These are phyloP conservation scores for Drosophila ananassae DNA, from an alignment of 1,140 invertebrate species.

Conservation along the genomic window DNA sequence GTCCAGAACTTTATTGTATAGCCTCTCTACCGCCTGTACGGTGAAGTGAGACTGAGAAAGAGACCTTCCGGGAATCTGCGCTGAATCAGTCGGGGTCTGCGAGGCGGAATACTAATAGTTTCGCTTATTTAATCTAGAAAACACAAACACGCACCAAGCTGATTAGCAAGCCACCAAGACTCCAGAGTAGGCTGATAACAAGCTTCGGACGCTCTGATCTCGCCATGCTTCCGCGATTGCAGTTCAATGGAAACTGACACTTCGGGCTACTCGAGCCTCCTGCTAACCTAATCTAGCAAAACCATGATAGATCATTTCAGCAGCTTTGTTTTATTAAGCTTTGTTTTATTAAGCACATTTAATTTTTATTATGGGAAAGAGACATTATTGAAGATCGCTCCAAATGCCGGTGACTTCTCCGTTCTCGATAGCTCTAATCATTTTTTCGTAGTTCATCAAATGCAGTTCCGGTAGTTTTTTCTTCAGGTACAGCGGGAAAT, in stretches of 20 bases:
- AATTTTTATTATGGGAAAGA: background rate
- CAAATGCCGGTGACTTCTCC: conserved; percentile 34
- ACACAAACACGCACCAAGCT: conserved; percentile 22
- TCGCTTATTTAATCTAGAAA: conserved; percentile 8
- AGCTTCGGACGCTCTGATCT: conserved; percentile 15
- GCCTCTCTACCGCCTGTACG: conserved; percentile 43
- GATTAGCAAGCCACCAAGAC: conserved; percentile 22
- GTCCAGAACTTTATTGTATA: conserved; percentile 54
- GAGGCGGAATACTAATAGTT: conserved; percentile 19
- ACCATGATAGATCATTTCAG: conserved; percentile 11
- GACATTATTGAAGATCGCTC: no score
- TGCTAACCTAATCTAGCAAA: background rate
- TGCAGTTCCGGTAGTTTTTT: conserved; percentile 45
- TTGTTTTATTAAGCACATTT: conserved; percentile 68
- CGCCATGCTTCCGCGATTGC: conserved; percentile 42
- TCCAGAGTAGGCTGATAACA: conserved; percentile 36
- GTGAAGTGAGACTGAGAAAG: background rate
- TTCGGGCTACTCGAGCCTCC: background rate
- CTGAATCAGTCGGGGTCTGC: conserved; percentile 26
- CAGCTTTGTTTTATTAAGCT: conserved; percentile 68
- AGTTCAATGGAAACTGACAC: conserved; percentile 32
- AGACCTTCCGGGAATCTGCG: background rate
- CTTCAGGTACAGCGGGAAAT: conserved; percentile 48
- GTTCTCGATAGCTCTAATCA: conserved; percentile 33
- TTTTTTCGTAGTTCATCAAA: conserved; percentile 50